Conservation (phyloP, 2,797 vertebrate genomes). For the Rousettus madagascariensis region DNA sequence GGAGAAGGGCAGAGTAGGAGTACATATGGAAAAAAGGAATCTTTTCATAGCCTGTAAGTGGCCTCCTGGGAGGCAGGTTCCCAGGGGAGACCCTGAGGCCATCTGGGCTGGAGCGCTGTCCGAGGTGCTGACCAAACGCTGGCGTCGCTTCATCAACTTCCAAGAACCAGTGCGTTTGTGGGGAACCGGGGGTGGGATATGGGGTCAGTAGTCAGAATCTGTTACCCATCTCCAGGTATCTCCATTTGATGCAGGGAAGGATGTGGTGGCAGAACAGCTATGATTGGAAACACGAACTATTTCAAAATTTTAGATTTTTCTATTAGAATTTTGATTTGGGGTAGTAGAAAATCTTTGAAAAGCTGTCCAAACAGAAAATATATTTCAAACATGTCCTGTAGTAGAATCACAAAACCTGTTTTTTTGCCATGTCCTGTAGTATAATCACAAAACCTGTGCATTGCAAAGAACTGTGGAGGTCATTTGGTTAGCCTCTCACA, state of each 20-base stretch:
- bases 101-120: not conserved
- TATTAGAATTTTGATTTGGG: constrained; percentile 13
- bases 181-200: not conserved
- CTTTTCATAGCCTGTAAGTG: not conserved
- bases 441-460: not conserved
- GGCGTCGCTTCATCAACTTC: fast-evolving
- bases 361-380: constrained; percentile 17
- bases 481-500: not conserved
- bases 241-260: not conserved
- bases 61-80: not conserved
- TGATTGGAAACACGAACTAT: not conserved
- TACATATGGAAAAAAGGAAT: not conserved
- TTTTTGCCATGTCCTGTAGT: not conserved
- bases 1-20: not conserved
- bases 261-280: not conserved
- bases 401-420: not conserved
- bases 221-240: not conserved
- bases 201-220: not conserved
- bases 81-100: fast-evolving
- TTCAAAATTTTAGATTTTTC: not conserved
- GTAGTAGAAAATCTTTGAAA: constrained; percentile 15
- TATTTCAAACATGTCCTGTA: not conserved
- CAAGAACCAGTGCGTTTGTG: not conserved
- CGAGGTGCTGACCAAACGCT: not conserved
- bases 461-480: not conserved